Conservation (phyloP, 2,888 invertebrate genomes). For the Sarcophaga carnaria region DNA sequence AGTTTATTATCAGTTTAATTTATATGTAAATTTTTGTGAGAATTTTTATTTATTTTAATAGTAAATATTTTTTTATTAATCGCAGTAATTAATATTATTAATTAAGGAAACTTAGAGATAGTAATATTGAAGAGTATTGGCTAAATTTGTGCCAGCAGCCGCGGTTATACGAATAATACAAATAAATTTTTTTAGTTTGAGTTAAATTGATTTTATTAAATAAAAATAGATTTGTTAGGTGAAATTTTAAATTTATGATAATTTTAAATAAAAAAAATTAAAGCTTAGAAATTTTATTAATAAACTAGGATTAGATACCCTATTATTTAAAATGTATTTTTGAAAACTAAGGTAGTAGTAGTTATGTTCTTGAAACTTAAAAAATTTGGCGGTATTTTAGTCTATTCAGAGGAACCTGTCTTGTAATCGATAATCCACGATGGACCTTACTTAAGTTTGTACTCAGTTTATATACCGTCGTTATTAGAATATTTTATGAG, state of each 20-base stretch:
- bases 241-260: slow-evolving; percentile 76
- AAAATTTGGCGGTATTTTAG: slow-evolving; percentile 88
- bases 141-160: slow-evolving; percentile 86
- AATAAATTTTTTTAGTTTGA: slow-evolving; percentile 83
- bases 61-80: slow-evolving; percentile 78
- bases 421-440: slow-evolving; percentile 86
- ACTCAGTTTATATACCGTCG: slow-evolving; percentile 87
- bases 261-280: slow-evolving; percentile 83
- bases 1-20: slow-evolving; percentile 83
- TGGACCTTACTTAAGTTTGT: slow-evolving; percentile 76
- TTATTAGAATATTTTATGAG: slow-evolving; percentile 83
- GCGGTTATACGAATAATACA: slow-evolving; percentile 86
- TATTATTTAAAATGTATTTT: slow-evolving; percentile 83
- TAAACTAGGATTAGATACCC: slow-evolving; percentile 88
- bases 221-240: slow-evolving; percentile 83
- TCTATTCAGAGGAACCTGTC: slow-evolving; percentile 88
- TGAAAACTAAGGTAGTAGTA: slow-evolving; percentile 83
- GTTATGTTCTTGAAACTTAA: slow-evolving; percentile 86
- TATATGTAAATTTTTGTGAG: slow-evolving; percentile 84
- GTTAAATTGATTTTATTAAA: slow-evolving; percentile 85
- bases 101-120: slow-evolving; percentile 85
- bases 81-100: slow-evolving; percentile 83
- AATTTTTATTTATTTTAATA: slow-evolving; percentile 81
- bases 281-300: slow-evolving; percentile 84
- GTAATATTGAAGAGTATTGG: slow-evolving; percentile 84